Base-by-base conservation (phyloP, 1,140 invertebrate species). In the Zaprionus davidi region DNA sequence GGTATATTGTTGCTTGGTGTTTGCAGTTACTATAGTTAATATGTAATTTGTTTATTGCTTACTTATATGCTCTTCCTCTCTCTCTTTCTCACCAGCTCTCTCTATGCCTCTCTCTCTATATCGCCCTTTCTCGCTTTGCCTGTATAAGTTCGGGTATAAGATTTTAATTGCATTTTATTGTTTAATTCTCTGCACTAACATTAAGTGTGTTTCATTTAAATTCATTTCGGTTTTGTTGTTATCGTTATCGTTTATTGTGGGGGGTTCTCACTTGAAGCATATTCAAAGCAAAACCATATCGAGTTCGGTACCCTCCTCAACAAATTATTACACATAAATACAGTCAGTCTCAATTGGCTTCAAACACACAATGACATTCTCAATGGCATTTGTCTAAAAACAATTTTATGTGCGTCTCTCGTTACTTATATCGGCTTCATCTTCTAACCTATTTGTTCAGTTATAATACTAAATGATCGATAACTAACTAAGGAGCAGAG, bases 271-370 rank as follows among this genome's bases (percentile, higher is more conserved):
- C 60, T 64, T 71, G 68, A 71, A 71, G 73, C 73, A 65, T 59
- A 71, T 65, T 76, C 73, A 76, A 76, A 76, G 68, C 68, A 76
- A 60, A 28, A 36, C 34, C 31, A 55, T 34, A 55, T 44, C 58
- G 59, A 64, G 56, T 58, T 12, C 13, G 20, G 3, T 31, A 56
- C 17, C 11, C 28, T 56, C 58, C 69, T 69, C 58, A 88, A 84
- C 85, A 75, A 84, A 79, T 72, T 66, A 69, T 81, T 84, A 81
- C 84, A 90, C 84, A 88, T 90, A 90, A 88, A 84, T 88, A 90
- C 81, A 90, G 81, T 88, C 85, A 88, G 85, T 88, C 85, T 88
- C 85, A 88, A 88, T 90, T 88, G 76, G 85, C 81, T 83, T 85
- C 66, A 87, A 46, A 46, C 24, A 87, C 83, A 70, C 87, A 90